A percentile compares a stretch with the other conserved stretches of the same genome.
These are phyloP conservation scores for Pristionchus fissidentatus DNA, from an alignment of 2,888 invertebrate genomes.

Conservation along the genomic window DNA sequence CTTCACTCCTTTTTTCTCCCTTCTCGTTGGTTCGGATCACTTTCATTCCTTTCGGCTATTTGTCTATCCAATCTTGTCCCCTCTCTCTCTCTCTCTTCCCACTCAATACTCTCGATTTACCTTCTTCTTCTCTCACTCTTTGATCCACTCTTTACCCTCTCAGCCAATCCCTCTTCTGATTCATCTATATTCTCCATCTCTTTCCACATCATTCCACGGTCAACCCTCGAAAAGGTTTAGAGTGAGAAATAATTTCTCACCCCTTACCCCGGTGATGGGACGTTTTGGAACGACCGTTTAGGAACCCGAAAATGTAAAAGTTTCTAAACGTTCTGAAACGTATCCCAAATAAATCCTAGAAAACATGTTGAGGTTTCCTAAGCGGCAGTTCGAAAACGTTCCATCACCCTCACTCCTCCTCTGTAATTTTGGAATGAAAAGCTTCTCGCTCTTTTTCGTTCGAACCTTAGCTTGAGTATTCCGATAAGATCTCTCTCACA, in stretches of 20 bases:
- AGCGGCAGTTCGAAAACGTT: too few relatives aligned
- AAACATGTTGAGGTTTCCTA: too few relatives aligned
- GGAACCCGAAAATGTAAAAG: too few relatives aligned
- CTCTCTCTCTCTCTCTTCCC: constrained; percentile 22
- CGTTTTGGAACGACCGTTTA: too few relatives aligned
- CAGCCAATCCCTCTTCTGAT: not conserved
- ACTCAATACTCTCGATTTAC: not conserved
- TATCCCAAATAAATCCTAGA: too few relatives aligned
- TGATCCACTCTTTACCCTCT: not conserved
- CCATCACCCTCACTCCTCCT: too few relatives aligned
- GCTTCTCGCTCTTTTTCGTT: not conserved
- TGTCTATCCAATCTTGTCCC: constrained; percentile 45
- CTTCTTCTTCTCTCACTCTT: constrained; percentile 26
- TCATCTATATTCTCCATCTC: not conserved
- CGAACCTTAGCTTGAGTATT: too few relatives aligned
- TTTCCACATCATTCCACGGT: not conserved
- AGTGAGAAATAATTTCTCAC: too few relatives aligned
- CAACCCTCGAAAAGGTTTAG: too few relatives aligned
- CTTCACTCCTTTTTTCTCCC: not conserved
- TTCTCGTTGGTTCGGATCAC: constrained; percentile 30
- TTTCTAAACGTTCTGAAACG: too few relatives aligned
- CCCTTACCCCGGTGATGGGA: too few relatives aligned
- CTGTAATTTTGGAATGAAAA: not conserved
- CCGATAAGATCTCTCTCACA: constrained; percentile 20
- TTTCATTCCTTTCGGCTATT: constrained; percentile 24